phyloP scores from a whole-genome alignment of 2,797 vertebrate species.

The Squalus acanthias region DNA sequence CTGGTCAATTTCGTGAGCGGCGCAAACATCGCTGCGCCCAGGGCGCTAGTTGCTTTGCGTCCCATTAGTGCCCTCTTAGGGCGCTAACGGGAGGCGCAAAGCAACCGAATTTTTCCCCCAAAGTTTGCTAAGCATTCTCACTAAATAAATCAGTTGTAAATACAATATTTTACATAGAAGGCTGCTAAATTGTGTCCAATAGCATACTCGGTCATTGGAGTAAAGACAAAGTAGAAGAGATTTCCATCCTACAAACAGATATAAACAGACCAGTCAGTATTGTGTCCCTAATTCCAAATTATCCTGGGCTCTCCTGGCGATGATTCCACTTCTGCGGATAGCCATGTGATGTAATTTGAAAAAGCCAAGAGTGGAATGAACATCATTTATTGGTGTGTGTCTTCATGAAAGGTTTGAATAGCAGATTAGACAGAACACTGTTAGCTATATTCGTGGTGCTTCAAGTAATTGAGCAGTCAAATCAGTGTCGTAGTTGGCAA shows the following conservation, averaged over 20 bases:
- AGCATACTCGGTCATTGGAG: not conserved
- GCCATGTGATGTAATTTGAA: not conserved
- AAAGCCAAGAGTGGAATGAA: not conserved
- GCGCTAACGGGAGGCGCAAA: no score
- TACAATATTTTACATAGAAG: not conserved
- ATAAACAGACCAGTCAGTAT: not conserved
- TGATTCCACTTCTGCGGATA: no score
- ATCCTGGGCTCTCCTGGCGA: not conserved
- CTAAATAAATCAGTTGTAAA: not conserved
- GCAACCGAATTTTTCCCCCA: no score
- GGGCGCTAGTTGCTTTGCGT: no score
- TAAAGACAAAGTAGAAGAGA: not conserved
- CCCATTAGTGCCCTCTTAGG: no score
- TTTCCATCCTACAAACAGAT: not conserved
- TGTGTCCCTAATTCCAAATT: not conserved
- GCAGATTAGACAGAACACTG: not conserved
- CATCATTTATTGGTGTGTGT: not conserved
- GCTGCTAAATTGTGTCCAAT: not conserved
- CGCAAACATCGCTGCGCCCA: no score
- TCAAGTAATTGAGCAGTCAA: not conserved
- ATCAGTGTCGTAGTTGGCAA: not conserved
- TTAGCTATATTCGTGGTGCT: not conserved
- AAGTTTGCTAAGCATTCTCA: not conserved
- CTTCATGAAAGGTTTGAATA: not conserved
- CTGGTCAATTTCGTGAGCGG: no score